These are phyloP conservation scores for Smithornis capensis DNA, from an alignment of 2,113 vertebrate genomes.

Conservation along the genomic window DNA sequence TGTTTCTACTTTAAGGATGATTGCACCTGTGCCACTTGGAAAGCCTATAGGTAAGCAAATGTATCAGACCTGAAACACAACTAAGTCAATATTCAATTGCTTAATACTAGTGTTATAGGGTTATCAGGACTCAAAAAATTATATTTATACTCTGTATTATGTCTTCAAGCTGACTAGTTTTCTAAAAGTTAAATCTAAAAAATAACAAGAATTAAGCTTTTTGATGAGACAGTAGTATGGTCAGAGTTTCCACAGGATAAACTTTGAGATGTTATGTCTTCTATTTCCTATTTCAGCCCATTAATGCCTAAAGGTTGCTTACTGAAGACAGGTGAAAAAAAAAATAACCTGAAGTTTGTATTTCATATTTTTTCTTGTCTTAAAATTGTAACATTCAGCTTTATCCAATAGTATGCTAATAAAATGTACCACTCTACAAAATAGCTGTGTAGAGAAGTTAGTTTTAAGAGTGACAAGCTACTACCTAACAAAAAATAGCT, in stretches of 20 bases:
- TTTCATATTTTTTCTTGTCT: background rate
- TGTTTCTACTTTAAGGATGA: background rate
- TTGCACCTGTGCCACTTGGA: background rate
- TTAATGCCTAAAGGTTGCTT: background rate
- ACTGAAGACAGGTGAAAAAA: background rate
- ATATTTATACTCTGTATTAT: background rate
- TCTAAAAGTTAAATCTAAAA: background rate
- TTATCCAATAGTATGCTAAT: background rate
- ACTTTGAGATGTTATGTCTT: background rate
- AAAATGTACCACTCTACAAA: background rate
- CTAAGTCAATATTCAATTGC: background rate
- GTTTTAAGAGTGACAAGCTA: background rate
- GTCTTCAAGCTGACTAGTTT: background rate
- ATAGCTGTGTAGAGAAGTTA: background rate
- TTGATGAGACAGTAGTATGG: background rate
- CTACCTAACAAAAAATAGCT: background rate
- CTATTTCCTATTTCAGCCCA: background rate
- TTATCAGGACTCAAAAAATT: background rate
- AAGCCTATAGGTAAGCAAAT: background rate
- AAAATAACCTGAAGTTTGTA: background rate
- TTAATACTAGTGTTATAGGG: background rate
- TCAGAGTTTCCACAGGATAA: background rate
- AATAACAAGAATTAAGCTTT: background rate
- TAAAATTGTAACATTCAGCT: background rate
- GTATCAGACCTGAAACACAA: background rate